These are phyloP conservation scores for Yponomeuta cagnagella DNA, from an alignment of 2,888 invertebrate genomes.

Conservation along the genomic window DNA sequence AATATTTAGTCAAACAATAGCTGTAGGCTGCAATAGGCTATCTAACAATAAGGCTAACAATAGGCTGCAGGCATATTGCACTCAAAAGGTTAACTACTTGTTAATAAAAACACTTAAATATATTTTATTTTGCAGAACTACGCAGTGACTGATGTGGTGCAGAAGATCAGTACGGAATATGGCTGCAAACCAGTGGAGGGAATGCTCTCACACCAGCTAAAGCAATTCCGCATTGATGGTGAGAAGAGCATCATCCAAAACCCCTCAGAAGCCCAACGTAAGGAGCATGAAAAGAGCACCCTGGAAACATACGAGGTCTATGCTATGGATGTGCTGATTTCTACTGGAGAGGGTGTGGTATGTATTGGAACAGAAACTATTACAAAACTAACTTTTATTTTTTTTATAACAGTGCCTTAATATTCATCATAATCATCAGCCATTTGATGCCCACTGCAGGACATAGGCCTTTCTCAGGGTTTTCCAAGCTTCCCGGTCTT, in stretches of 20 bases:
- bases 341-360: constrained; percentile 95
- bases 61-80: no score
- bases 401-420: not conserved
- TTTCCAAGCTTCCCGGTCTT: no score
- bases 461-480: no score
- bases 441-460: no score
- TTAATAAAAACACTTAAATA: constrained; percentile 12
- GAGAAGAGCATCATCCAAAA: constrained; percentile 91
- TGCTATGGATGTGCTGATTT: constrained; percentile 98
- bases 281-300: constrained; percentile 97
- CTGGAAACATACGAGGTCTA: constrained; percentile 98
- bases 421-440: no score
- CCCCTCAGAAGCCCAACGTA: constrained; percentile 96
- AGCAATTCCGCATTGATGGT: constrained; percentile 97
- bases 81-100: no score
- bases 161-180: constrained; percentile 93
- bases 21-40: no score
- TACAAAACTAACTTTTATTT: not conserved
- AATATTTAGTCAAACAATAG: no score
- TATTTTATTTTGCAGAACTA: constrained; percentile 79
- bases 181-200: constrained; percentile 99
- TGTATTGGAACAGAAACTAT: constrained; percentile 35
- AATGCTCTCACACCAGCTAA: constrained; percentile 95
- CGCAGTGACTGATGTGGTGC: constrained; percentile 92
- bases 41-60: no score